Percentiles rank a stretch among this genome's conserved stretches.
phyloP scores from a whole-genome alignment of 2,888 invertebrate genomes.

The Lepidonotus clava region DNA sequence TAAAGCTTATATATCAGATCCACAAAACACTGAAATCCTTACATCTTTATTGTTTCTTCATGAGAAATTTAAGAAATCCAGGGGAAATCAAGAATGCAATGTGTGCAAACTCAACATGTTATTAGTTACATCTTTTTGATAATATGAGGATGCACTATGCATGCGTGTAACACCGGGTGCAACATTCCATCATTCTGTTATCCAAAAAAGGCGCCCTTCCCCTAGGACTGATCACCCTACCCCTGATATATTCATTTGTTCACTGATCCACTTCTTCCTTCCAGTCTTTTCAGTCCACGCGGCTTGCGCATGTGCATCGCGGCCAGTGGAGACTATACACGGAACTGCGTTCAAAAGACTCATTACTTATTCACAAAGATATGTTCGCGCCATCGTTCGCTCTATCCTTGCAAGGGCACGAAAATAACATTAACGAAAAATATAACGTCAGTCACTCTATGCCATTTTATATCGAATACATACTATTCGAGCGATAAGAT shows the following conservation, averaged over 20 bases:
- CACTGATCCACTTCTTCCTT: conserved; percentile 54
- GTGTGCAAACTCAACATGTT: neutral
- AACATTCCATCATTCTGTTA: neutral
- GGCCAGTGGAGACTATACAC: conserved; percentile 51
- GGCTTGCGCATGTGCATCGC: conserved; percentile 52
- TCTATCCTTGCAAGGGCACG: neutral
- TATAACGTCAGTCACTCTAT: neutral
- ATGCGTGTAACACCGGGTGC: neutral
- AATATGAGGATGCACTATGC: neutral
- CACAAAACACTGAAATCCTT: too few relatives aligned
- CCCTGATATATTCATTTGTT: conserved; percentile 27
- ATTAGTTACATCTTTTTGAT: neutral
- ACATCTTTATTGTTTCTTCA: too few relatives aligned
- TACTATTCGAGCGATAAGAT: neutral
- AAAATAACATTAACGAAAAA: neutral
- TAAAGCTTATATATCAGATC: too few relatives aligned
- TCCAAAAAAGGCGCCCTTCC: neutral
- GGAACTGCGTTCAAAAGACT: conserved; percentile 52
- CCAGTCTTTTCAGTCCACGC: conserved; percentile 42
- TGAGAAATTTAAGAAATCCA: too few relatives aligned
- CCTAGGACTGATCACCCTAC: too few relatives aligned
- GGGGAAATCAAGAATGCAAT: neutral
- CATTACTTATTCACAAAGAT: conserved; percentile 44
- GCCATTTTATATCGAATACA: neutral
- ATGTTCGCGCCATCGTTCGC: conserved; percentile 35